Conservation (phyloP, 2,888 invertebrate genomes). For the Dione juno region DNA sequence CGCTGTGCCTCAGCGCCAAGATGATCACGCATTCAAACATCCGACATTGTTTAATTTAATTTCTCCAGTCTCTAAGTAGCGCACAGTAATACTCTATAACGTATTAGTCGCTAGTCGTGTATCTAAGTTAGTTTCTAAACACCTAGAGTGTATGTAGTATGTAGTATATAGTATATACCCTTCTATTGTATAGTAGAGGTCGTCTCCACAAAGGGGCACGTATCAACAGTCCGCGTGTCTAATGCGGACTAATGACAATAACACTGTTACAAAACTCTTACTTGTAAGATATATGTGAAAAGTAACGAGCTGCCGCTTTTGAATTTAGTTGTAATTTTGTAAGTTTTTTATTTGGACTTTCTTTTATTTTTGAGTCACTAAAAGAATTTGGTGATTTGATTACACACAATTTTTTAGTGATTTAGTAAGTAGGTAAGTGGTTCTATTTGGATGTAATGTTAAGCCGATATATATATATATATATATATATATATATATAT, state of each 20-base stretch:
- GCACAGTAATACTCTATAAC: neutral
- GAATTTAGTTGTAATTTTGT: neutral
- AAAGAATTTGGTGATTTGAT: no score
- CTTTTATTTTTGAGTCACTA: no score
- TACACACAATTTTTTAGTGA: no score
- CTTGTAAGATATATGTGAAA: constrained; percentile 6
- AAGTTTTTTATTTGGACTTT: neutral
- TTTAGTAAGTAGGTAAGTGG: no score
- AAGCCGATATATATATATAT: no score
- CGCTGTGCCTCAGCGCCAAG: no score
- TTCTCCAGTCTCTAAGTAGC: neutral
- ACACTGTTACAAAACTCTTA: constrained; percentile 27
- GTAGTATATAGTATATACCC: neutral
- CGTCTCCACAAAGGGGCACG: constrained; percentile 50
- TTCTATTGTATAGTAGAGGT: constrained; percentile 36
- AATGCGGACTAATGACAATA: constrained; percentile 67
- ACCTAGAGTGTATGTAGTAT: neutral
- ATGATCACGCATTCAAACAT: no score
- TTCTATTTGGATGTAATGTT: no score
- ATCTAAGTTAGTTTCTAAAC: constrained; percentile 11
- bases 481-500: no score
- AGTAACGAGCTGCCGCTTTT: constrained; percentile 17
- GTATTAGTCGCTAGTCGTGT: neutral
- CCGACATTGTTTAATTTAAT: no score
- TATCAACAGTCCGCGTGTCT: constrained; percentile 62